phyloP scores from a whole-genome alignment of 2,888 invertebrate genomes.

The Eilema sororculum region DNA sequence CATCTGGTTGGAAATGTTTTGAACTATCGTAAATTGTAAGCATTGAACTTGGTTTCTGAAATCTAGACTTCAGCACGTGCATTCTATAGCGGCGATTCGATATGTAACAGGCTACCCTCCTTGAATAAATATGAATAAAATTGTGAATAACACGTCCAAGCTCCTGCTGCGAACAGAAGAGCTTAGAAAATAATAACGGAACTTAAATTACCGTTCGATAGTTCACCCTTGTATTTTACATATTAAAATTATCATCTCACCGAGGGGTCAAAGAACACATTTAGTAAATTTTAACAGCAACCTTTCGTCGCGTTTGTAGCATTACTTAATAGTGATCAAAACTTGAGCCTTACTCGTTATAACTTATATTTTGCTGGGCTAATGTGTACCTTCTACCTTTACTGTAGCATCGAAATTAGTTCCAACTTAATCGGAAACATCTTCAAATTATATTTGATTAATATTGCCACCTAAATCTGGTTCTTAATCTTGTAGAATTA shows the following conservation, averaged over 20 bases:
- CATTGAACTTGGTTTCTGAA: constrained; percentile 25
- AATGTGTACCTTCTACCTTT: constrained; percentile 68
- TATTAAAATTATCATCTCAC: constrained; percentile 80
- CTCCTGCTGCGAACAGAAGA: constrained; percentile 65
- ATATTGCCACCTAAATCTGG: constrained; percentile 35
- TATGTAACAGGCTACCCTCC: constrained; percentile 46
- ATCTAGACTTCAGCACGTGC: constrained; percentile 29
- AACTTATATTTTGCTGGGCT: constrained; percentile 55
- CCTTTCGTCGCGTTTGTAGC: constrained; percentile 77
- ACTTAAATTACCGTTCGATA: constrained; percentile 79
- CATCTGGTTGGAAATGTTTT: constrained; percentile 63
- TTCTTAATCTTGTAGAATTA: constrained; percentile 32
- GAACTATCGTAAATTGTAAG: constrained; percentile 24
- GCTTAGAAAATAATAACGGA: constrained; percentile 75
- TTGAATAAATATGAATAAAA: constrained; percentile 58
- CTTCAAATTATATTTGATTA: constrained; percentile 59
- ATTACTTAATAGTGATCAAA: constrained; percentile 75
- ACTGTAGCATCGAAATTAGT: constrained; percentile 68
- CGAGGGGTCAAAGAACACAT: constrained; percentile 83
- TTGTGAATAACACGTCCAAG: constrained; percentile 49
- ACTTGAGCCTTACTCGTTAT: constrained; percentile 63
- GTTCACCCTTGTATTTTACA: constrained; percentile 77
- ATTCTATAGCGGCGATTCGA: constrained; percentile 36
- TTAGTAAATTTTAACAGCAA: constrained; percentile 75
- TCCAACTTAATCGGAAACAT: constrained; percentile 54